Percentiles rank a stretch among this genome's conserved stretches.
Conservation (phyloP, 1,140 invertebrate species). For the Philotrypesis tridentata region DNA sequence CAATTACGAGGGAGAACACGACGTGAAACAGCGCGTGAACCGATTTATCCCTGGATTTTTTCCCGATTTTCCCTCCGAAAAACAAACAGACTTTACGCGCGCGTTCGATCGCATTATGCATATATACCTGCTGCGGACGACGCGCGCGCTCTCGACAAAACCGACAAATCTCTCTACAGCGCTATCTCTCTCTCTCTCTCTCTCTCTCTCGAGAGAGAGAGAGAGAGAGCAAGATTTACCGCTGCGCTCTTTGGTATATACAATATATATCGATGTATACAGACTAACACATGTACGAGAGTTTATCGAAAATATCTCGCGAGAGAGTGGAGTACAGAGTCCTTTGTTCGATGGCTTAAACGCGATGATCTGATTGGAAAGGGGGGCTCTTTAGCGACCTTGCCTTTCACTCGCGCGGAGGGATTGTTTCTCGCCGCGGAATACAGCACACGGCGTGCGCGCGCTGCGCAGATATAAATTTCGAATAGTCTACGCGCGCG, state of each 20-base stretch:
- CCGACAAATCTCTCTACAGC: not conserved
- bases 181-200: too few species aligned
- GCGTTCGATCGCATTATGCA: too few species aligned
- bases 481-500: too few species aligned
- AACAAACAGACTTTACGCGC: not conserved
- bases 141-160: too few species aligned
- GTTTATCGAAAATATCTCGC: too few species aligned
- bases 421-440: slow-evolving; percentile 22
- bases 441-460: not conserved
- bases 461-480: not conserved
- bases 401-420: not conserved
- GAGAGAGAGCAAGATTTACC: too few species aligned
- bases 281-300: too few species aligned
- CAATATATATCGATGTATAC: too few species aligned
- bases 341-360: not conserved
- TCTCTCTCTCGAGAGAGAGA: too few species aligned
- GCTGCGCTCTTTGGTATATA: too few species aligned
- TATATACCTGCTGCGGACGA: too few species aligned
- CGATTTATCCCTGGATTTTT: not conserved
- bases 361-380: not conserved
- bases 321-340: not conserved
- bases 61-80: not conserved
- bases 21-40: not conserved
- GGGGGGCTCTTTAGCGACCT: not conserved
- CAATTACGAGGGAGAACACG: too few species aligned